phyloP scores from a whole-genome alignment of 2,888 invertebrate genomes.

The Chalcosyrphus nemorum region DNA sequence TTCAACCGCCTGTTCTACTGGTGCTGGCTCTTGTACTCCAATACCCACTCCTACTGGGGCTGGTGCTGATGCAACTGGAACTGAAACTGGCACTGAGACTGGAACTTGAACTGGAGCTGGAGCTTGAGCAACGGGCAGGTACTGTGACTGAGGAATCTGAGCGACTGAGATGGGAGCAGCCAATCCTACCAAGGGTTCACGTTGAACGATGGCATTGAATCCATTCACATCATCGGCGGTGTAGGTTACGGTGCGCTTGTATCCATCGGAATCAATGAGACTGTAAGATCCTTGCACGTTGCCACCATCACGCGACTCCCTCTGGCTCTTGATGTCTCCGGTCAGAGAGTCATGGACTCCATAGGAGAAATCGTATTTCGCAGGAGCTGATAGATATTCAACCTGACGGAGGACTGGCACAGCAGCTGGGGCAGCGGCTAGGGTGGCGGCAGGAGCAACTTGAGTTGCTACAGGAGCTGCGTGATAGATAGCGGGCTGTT shows the following conservation, averaged over 20 bases:
- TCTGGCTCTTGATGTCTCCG: conserved; percentile 83
- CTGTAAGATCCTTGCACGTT: conserved; percentile 84
- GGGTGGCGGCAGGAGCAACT: conserved; percentile 36
- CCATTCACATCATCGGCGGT: conserved; percentile 83
- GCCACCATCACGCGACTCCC: conserved; percentile 83
- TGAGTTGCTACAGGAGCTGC: conserved; percentile 9
- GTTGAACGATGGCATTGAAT: conserved; percentile 84
- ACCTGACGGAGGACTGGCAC: conserved; percentile 71
- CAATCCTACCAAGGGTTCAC: conserved; percentile 80
- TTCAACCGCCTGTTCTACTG: conserved; percentile 42
- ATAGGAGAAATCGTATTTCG: conserved; percentile 83
- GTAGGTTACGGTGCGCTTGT: conserved; percentile 83
- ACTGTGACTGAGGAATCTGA: conserved; percentile 47
- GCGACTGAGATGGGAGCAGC: conserved; percentile 73
- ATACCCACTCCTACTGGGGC: conserved; percentile 29
- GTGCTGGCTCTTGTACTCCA: conserved; percentile 23
- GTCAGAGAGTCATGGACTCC: conserved; percentile 83
- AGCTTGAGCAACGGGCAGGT: conserved; percentile 68
- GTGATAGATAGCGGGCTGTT: conserved; percentile 35
- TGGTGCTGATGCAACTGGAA: conserved; percentile 22
- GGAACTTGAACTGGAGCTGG: conserved; percentile 32
- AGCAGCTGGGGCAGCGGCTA: conserved; percentile 58
- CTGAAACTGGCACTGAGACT: conserved; percentile 59
- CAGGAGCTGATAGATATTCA: conserved; percentile 77
- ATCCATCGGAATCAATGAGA: conserved; percentile 83